Percentiles rank a stretch among this genome's conserved stretches.
phyloP scores from a whole-genome alignment of 92 coral and sea anemone genomes.

The Zoanthus sansibaricus region DNA sequence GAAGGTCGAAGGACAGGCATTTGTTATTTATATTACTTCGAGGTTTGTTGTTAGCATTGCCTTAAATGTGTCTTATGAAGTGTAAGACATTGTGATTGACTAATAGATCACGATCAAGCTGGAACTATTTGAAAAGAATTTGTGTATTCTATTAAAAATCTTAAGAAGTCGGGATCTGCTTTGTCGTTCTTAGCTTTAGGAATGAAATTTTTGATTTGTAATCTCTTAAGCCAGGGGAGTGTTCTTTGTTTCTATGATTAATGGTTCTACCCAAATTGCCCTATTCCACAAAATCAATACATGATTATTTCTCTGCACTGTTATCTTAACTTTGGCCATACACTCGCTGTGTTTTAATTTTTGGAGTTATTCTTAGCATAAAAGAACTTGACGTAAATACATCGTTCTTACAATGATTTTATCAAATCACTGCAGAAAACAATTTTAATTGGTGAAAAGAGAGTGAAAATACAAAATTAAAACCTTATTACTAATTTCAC shows the following conservation, averaged over 20 bases:
- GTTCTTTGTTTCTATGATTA: constrained; percentile 42
- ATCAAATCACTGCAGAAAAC: constrained; percentile 19
- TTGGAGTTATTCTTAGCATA: background rate
- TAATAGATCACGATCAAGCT: background rate
- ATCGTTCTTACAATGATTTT: constrained; percentile 6
- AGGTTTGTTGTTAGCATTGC: constrained; percentile 19
- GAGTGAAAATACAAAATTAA: background rate
- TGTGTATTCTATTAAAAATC: background rate
- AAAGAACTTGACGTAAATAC: constrained; percentile 19
- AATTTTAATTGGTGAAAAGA: background rate
- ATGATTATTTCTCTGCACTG: constrained; percentile 17
- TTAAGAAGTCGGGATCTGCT: constrained; percentile 10
- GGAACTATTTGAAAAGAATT: no score
- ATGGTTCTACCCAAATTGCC: constrained; percentile 47
- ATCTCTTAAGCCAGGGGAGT: constrained; percentile 37
- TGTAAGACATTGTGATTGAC: background rate
- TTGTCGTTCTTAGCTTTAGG: background rate
- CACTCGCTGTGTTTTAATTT: background rate
- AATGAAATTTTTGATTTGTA: constrained; percentile 10
- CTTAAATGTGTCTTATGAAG: constrained; percentile 33
- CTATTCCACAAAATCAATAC: constrained; percentile 35
- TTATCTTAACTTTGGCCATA: constrained; percentile 25
- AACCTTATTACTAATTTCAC: background rate
- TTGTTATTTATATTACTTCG: constrained; percentile 28
- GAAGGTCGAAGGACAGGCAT: constrained; percentile 24